Base-by-base conservation (phyloP, 53 echinoderm and acorn worm species). In the Actinopyga echinites region DNA sequence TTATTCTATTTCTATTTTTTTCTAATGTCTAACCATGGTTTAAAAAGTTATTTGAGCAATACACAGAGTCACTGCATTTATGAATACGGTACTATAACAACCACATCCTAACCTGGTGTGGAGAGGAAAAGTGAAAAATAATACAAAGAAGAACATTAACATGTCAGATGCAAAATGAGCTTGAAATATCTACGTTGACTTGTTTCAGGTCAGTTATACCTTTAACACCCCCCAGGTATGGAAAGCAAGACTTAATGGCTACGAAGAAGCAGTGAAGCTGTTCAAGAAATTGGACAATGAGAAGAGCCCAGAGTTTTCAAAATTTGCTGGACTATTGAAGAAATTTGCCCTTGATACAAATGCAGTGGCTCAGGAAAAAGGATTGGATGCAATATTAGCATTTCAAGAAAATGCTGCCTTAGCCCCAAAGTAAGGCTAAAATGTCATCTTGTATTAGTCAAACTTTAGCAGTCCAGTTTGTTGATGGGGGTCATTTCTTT, bases 311-410 rank as follows among this genome's bases (percentile, higher is more conserved):
- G 96, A 96, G 68, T 96, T 89, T 63, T 68, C 93, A 15, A 96
- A 93, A 77, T 96, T 80, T 65, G 89, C 93, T 10, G 93, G 96
- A 24, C 86, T 93, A 24, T 65, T 96, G 60, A 96, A 96, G 88
- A 96, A 96, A 75, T 96, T 96, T 96, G 96, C 93, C 12, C 89
- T 78, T 30, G 96, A 96, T 71, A 85, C 86, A 45, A 96, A 96
- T 84, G 96, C 96, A 1, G 96, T 96, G 36, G 96, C 96, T 6
- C 96, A 96, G 59, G 96, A 96, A 84, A 96, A 96, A 42, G 96
- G 96, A 8, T 30, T 96, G 63, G 96, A 96, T 81, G 96, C 93
- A 8, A 91, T 92, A 30, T 74, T 93, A 69, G 93, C 93, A 5
- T 96, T 84, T 75, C 79, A 87, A 31, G 86, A 89, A 8, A 89